Evolutionary conservation across 2,888 invertebrate genomes (phyloP), one percentile per base, ranked within the genome.

Genomic region (Amblyteles armatorius): DNA sequence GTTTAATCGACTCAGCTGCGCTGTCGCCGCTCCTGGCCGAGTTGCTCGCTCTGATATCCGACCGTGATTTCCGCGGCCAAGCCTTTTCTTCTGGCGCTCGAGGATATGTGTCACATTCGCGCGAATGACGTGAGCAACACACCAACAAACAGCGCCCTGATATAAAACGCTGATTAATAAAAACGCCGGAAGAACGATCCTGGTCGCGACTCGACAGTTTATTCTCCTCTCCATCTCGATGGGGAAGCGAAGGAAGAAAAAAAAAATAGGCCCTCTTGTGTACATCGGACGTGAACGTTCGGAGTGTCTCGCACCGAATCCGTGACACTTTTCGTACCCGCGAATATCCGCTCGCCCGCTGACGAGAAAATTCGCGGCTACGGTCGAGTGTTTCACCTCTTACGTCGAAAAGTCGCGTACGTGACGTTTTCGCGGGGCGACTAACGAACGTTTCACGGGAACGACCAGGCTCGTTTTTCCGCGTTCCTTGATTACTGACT

Each of bases 101-200:
- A 89, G 88, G 89, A 89, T 89, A 89, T 89, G 89, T 89, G 89
- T 89, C 89, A 89, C 88, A 88, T 89, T 89, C 86, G 85, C 83
- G 82, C 79, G 85, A 88, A 86, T 89, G 89, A 89, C 89, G 89
- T 89, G 87, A 88, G 87, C 86, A 87, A 78, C 81, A 79, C 77
- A 77, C 72, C 78, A 73, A 57, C 78, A 73, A 57, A 57, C 19
- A 22, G 57, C 57, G 57, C 22, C 22, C 9, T 22, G 1, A 5
- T 40, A 40, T 19, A 63, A 29, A 16, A 63, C 3, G 29, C 26
- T 29, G 29, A 33, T 16, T 33, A 63, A 63, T 33, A 63, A 63
- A 63, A 63, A 33, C 29, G 33, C 29, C 33, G 29, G 63, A 63
- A 63, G n/a, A 63, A 63, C 63, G 33, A 63, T 33, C 29, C 29